phyloP scores from a whole-genome alignment of 1,140 invertebrate genomes.

The Lamellibrachia luymesi region DNA sequence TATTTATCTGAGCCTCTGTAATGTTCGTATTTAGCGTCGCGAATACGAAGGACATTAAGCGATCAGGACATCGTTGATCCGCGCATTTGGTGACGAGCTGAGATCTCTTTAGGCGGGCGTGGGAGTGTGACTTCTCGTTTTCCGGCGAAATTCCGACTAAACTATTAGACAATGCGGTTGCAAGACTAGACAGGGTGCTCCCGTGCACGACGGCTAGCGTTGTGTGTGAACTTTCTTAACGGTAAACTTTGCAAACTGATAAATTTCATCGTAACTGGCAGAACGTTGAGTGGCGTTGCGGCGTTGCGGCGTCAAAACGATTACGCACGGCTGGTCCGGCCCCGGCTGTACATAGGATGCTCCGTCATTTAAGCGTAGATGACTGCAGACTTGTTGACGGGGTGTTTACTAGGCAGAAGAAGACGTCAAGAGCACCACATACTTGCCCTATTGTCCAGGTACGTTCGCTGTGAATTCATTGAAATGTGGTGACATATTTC shows the following conservation, averaged over 20 bases:
- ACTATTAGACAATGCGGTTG: neutral
- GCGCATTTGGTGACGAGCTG: neutral
- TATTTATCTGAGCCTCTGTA: neutral
- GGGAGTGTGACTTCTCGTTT: neutral
- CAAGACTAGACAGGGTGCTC: neutral
- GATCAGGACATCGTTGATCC: neutral
- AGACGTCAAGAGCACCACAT: neutral
- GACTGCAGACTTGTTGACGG: neutral
- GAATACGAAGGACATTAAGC: neutral
- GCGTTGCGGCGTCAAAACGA: neutral
- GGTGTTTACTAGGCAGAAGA: neutral
- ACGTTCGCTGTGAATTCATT: neutral
- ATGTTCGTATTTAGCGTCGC: neutral
- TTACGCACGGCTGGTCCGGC: neutral
- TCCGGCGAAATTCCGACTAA: neutral
- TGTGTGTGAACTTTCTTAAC: neutral
- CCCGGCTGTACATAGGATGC: neutral
- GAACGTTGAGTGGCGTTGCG: neutral
- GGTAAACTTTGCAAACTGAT: neutral
- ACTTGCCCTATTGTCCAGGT: neutral
- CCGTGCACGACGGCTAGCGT: neutral
- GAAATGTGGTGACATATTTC: neutral
- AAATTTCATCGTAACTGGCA: neutral
- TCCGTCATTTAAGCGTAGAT: neutral
- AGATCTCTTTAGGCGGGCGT: neutral